phyloP scores from a whole-genome alignment of 2,888 invertebrate species.

The Archaeoteleia sp. region DNA sequence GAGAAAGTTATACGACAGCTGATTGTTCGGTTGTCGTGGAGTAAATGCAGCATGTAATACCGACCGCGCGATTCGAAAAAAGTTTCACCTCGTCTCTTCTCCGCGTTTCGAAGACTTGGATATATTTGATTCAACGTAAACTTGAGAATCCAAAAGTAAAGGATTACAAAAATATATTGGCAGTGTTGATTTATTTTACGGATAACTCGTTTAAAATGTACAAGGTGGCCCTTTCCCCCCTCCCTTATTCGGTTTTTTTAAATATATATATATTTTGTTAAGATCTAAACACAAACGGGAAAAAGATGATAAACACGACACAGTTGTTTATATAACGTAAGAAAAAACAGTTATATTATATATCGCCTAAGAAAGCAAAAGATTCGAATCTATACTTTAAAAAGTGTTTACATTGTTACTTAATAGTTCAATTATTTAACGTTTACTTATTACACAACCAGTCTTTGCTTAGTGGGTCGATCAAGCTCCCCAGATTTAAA shows the following conservation, averaged over 20 bases:
- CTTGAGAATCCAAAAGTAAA: slow-evolving; percentile 1
- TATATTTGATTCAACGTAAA: not conserved
- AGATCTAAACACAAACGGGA: slow-evolving; percentile 11
- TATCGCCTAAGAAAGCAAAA: not conserved
- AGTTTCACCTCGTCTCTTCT: too few species aligned
- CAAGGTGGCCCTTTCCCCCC: slow-evolving; percentile 14
- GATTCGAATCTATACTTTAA: not conserved
- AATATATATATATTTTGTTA: too few species aligned
- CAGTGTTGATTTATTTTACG: slow-evolving; percentile 38
- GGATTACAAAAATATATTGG: slow-evolving; percentile 38
- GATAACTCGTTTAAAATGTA: slow-evolving; percentile 25
- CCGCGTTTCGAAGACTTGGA: slow-evolving; percentile 44
- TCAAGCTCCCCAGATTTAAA: slow-evolving; percentile 43
- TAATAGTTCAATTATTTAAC: slow-evolving; percentile 56
- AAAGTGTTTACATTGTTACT: slow-evolving; percentile 1
- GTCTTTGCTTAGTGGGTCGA: slow-evolving; percentile 67
- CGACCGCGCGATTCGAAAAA: too few species aligned
- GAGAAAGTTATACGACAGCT: not conserved
- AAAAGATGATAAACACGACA: slow-evolving; percentile 13
- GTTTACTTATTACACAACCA: slow-evolving; percentile 68
- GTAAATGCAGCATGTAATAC: slow-evolving; percentile 45
- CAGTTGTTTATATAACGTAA: too few species aligned
- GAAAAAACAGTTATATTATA: slow-evolving; percentile 7
- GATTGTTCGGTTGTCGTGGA: slow-evolving; percentile 11
- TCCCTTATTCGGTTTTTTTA: slow-evolving; percentile 12